Conservation (phyloP, 1,140 invertebrate genomes). For the Archivesica marissinica region DNA sequence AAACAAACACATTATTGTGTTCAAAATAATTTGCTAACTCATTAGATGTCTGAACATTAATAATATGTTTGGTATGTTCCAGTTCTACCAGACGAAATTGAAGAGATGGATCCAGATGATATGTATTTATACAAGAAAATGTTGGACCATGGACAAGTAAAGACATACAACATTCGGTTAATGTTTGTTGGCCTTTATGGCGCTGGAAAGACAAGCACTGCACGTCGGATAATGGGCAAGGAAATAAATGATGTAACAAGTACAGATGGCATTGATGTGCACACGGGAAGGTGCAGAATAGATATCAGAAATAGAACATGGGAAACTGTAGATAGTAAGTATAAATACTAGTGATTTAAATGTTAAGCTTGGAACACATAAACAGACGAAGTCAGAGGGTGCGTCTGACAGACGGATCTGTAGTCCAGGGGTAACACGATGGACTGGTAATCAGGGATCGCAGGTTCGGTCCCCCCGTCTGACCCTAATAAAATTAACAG, state of each 20-base stretch:
- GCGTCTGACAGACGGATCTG: too few relatives aligned
- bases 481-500: too few relatives aligned
- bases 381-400: too few relatives aligned
- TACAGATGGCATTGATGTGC: conserved; percentile 50
- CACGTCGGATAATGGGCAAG: conserved; percentile 29
- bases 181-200: conserved; percentile 55
- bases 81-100: conserved; percentile 47
- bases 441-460: too few relatives aligned
- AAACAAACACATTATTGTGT: too few relatives aligned
- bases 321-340: conserved; percentile 11
- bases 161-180: conserved; percentile 37
- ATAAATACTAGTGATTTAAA: neutral
- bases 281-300: conserved; percentile 40
- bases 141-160: conserved; percentile 31
- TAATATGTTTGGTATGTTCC: neutral
- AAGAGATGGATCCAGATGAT: conserved; percentile 31
- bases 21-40: too few relatives aligned
- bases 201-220: conserved; percentile 41
- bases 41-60: too few relatives aligned
- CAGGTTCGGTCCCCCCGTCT: too few relatives aligned
- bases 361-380: too few relatives aligned
- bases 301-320: conserved; percentile 38
- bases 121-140: conserved; percentile 42
- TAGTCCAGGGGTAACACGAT: too few relatives aligned
- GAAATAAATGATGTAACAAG: conserved; percentile 36